Evolutionary conservation across 2,888 invertebrate genomes (phyloP).

Genomic region (Watsonalla binaria): DNA sequence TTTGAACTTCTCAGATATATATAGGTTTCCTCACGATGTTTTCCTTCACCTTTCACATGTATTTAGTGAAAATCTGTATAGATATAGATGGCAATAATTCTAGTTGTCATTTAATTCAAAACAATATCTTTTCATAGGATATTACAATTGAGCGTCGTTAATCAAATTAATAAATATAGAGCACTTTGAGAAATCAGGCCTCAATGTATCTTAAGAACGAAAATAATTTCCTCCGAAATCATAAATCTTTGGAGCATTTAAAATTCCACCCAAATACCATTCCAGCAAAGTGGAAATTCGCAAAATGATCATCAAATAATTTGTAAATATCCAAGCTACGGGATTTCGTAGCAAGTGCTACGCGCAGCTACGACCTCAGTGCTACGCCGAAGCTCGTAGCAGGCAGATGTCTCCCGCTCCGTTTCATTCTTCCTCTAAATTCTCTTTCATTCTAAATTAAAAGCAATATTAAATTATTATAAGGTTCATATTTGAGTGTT

Average conservation of each 20-base stretch:
- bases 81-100: no score
- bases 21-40: no score
- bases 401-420: conserved; percentile 20
- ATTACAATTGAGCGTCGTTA: no score
- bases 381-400: conserved; percentile 18
- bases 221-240: neutral
- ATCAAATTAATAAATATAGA: no score
- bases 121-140: no score
- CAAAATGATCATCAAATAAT: conserved; percentile 10
- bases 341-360: conserved; percentile 25
- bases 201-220: neutral
- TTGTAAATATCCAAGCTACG: conserved; percentile 19
- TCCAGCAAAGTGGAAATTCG: neutral
- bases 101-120: no score
- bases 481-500: conserved; percentile 3
- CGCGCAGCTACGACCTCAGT: conserved; percentile 41
- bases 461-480: conserved; percentile 13
- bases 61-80: no score
- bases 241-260: neutral
- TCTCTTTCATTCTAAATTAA: conserved; percentile 25
- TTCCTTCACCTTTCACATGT: no score
- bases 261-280: neutral
- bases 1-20: no score
- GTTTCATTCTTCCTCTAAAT: conserved; percentile 25
- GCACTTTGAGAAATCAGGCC: no score